Percentiles rank a stretch among this genome's conserved stretches.
Evolutionary conservation across 2,113 vertebrate species (phyloP).

Genomic region (Sapajus apella): DNA sequence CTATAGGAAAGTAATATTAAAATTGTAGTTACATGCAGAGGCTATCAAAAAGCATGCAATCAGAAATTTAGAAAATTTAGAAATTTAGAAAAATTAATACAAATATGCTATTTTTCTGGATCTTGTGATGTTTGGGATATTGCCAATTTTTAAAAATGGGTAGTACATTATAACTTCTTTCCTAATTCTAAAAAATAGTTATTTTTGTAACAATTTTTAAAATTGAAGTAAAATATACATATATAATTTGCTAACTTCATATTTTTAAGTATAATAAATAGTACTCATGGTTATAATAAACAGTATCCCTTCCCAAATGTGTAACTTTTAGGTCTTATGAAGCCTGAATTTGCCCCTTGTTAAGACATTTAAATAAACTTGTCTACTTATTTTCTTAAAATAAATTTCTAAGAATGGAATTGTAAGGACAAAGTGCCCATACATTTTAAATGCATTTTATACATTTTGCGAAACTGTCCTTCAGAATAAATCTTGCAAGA

Average conservation of each 20-base stretch:
- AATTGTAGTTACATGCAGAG: background rate
- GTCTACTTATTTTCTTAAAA: background rate
- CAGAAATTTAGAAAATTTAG: slow-evolving; percentile 4
- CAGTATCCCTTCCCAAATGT: background rate
- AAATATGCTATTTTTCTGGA: background rate
- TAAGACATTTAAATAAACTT: background rate
- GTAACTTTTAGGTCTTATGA: background rate
- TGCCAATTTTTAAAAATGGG: background rate
- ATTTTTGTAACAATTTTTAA: background rate
- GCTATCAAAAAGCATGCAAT: background rate
- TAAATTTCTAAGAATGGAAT: slow-evolving; percentile 2
- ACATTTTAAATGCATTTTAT: background rate
- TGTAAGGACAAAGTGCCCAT: background rate
- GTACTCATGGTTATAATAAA: too few relatives aligned
- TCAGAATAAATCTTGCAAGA: background rate
- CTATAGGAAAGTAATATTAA: background rate
- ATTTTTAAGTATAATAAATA: too few relatives aligned
- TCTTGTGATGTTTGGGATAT: background rate
- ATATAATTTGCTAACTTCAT: too few relatives aligned
- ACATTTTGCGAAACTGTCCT: background rate
- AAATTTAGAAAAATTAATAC: slow-evolving; percentile 27
- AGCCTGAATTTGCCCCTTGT: background rate
- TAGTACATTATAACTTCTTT: slow-evolving; percentile 1
- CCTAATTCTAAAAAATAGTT: background rate
- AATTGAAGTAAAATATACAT: too few relatives aligned